phyloP scores from a whole-genome alignment of 2,888 invertebrate genomes.

The Suillia variegata region DNA sequence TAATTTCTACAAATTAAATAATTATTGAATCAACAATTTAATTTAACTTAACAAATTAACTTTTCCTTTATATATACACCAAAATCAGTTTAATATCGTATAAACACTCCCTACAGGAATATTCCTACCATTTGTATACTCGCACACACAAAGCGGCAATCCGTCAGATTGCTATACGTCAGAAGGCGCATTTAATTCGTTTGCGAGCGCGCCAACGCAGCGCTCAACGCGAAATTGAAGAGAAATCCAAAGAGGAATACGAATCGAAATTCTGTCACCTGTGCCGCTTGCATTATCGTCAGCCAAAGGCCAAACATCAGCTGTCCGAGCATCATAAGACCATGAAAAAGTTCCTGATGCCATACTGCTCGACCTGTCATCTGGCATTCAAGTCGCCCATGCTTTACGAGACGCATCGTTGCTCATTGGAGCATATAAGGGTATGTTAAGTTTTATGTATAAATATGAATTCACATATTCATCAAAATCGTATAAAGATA shows the following conservation, averaged over 20 bases:
- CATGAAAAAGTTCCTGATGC: slow-evolving; percentile 84
- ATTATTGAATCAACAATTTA: background rate
- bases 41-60: no score
- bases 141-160: slow-evolving; percentile 75
- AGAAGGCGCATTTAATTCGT: slow-evolving; percentile 74
- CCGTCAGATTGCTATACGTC: slow-evolving; percentile 74
- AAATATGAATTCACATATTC: background rate
- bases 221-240: slow-evolving; percentile 79
- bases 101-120: slow-evolving; percentile 64
- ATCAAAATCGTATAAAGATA: background rate
- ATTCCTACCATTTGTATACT: slow-evolving; percentile 75
- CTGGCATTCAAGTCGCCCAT: slow-evolving; percentile 82
- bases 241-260: slow-evolving; percentile 67
- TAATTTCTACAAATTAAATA: background rate
- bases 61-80: background rate
- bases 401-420: slow-evolving; percentile 83
- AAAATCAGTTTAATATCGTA: background rate
- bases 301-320: slow-evolving; percentile 78
- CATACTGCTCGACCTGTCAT: slow-evolving; percentile 79
- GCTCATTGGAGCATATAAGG: slow-evolving; percentile 80
- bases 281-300: slow-evolving; percentile 77
- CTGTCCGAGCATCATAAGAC: slow-evolving; percentile 80
- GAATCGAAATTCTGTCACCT: slow-evolving; percentile 75
- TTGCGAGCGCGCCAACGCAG: slow-evolving; percentile 82
- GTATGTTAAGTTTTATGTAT: slow-evolving; percentile 59